phyloP scores from a whole-genome alignment of 2,888 invertebrate genomes.

The Cheilosia soror region DNA sequence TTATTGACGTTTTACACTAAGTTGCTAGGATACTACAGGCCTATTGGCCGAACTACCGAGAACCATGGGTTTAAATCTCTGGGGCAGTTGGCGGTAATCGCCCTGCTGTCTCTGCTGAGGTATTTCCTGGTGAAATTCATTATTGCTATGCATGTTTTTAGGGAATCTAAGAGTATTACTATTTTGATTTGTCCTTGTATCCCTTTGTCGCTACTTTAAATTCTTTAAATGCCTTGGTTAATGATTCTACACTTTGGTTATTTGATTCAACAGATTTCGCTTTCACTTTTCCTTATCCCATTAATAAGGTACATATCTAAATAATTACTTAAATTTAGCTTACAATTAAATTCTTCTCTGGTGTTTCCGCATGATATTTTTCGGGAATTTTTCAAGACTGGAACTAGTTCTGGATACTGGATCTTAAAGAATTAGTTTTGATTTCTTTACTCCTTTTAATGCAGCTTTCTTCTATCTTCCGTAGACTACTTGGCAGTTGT shows the following conservation, averaged over 20 bases:
- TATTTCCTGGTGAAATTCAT: constrained; percentile 1
- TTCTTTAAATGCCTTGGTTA: neutral
- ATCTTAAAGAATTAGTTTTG: too few species aligned
- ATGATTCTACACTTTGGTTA: too few species aligned
- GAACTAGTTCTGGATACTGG: neutral
- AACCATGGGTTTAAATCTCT: neutral
- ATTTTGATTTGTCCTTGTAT: neutral
- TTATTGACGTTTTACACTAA: too few species aligned
- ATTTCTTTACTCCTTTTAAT: too few species aligned
- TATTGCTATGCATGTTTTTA: neutral
- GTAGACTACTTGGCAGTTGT: too few species aligned
- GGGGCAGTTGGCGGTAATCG: neutral
- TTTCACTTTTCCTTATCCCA: too few species aligned
- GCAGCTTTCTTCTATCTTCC: too few species aligned
- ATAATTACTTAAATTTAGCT: neutral
- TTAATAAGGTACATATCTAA: too few species aligned
- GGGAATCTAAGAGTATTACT: neutral
- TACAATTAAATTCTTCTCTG: neutral
- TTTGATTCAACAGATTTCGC: too few species aligned
- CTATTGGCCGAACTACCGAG: neutral
- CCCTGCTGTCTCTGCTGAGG: neutral
- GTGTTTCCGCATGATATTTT: neutral
- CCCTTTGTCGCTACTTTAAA: neutral
- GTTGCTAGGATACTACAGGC: too few species aligned
- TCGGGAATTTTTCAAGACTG: neutral